A percentile compares a stretch with the other conserved stretches of the same genome.
phyloP scores from a whole-genome alignment of 1,140 invertebrate genomes.

The Heliothis subflexa region DNA sequence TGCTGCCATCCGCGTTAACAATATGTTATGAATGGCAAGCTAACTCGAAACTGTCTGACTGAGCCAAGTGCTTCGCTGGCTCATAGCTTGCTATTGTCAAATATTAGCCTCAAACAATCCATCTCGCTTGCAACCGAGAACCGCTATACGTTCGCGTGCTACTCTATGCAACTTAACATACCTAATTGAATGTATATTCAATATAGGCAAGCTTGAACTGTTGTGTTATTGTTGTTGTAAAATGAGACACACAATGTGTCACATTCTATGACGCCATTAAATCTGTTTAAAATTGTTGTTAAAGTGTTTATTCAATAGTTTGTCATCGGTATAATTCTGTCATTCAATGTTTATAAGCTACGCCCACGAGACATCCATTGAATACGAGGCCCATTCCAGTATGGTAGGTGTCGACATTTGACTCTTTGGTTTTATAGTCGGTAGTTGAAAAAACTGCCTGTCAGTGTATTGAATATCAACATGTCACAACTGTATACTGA shows the following conservation, averaged over 20 bases:
- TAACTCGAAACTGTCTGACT: constrained; percentile 59
- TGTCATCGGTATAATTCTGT: constrained; percentile 49
- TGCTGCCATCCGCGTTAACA: constrained; percentile 53
- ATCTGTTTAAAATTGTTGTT: constrained; percentile 44
- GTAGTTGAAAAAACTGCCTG: constrained; percentile 28
- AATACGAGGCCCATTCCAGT: constrained; percentile 47
- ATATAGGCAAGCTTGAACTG: not conserved
- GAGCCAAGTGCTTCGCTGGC: constrained; percentile 57
- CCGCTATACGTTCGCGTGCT: constrained; percentile 3
- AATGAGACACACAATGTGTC: constrained; percentile 37
- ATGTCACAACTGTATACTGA: constrained; percentile 30
- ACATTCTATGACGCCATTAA: constrained; percentile 46
- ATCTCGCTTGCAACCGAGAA: constrained; percentile 27
- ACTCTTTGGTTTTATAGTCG: constrained; percentile 34
- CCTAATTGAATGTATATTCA: not conserved
- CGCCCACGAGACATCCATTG: constrained; percentile 49
- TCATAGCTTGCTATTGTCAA: constrained; percentile 43
- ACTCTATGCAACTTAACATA: constrained; percentile 17
- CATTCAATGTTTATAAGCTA: constrained; percentile 51
- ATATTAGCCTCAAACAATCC: constrained; percentile 46
- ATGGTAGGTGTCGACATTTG: constrained; percentile 48
- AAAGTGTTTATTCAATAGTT: constrained; percentile 46
- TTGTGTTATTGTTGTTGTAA: constrained; percentile 22
- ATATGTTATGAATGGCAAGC: constrained; percentile 64
- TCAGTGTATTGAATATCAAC: constrained; percentile 35